Evolutionary conservation across 1,140 invertebrate species (phyloP).

Genomic region (Probaryconus sp.): DNA sequence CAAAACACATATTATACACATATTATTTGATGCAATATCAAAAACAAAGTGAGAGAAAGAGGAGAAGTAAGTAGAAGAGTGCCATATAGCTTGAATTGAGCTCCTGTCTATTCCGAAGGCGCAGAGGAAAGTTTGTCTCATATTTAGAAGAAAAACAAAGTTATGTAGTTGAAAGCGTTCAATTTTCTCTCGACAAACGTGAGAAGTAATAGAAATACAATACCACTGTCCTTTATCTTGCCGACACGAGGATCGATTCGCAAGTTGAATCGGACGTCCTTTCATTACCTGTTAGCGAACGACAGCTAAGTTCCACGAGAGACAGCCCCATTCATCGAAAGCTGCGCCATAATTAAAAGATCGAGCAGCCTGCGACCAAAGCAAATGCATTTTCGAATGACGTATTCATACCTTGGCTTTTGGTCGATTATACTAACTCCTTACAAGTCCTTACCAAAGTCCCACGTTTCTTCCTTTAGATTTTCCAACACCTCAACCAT

Average conservation of each 20-base stretch:
- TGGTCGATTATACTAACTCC: conserved; percentile 67
- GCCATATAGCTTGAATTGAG: too few relatives aligned
- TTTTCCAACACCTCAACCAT: conserved; percentile 32
- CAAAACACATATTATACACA: too few relatives aligned
- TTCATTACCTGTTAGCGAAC: conserved; percentile 52
- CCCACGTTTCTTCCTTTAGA: conserved; percentile 33
- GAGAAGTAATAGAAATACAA: conserved; percentile 31
- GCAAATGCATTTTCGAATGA: conserved; percentile 50
- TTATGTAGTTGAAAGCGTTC: conserved; percentile 25
- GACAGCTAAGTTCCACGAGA: conserved; percentile 45
- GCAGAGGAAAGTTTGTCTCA: conserved; percentile 30
- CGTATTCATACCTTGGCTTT: conserved; percentile 62
- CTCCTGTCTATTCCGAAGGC: too few relatives aligned
- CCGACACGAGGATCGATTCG: conserved; percentile 29
- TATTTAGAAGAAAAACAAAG: conserved; percentile 16
- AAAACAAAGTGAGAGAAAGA: too few relatives aligned
- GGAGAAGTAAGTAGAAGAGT: too few relatives aligned
- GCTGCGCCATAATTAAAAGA: conserved; percentile 69
- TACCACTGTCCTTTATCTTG: conserved; percentile 26
- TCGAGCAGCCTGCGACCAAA: conserved; percentile 54
- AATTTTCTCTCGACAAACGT: conserved; percentile 27
- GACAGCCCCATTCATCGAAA: conserved; percentile 56
- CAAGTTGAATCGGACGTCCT: conserved; percentile 51
- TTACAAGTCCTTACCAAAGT: conserved; percentile 64
- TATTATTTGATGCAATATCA: too few relatives aligned